Conservation (phyloP, 2,888 invertebrate genomes). For the Hirtodrosophila confusa region DNA sequence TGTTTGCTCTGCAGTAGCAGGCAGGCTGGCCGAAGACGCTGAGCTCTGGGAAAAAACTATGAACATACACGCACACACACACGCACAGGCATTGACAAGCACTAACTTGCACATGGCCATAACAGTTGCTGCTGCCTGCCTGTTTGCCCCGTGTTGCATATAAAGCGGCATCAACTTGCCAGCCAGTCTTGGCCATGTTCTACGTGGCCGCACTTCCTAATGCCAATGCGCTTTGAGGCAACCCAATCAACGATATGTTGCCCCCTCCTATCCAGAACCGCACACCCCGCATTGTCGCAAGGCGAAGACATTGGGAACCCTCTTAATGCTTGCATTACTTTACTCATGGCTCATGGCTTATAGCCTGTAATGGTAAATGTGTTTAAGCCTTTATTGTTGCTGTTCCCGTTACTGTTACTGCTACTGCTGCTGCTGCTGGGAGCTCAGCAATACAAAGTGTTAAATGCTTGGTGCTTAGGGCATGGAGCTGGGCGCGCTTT, state of each 20-base stretch:
- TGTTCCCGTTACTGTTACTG: conserved; percentile 17
- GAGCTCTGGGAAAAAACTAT: conserved; percentile 8
- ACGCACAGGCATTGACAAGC: conserved; percentile 20
- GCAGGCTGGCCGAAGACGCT: conserved; percentile 1
- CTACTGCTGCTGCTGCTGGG: conserved; percentile 19
- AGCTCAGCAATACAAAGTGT: conserved; percentile 68
- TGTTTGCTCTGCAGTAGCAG: conserved; percentile 32
- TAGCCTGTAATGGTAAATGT: conserved; percentile 62
- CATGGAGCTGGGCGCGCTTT: conserved; percentile 14
- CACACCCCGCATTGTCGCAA: conserved; percentile 34
- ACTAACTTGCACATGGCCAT: conserved; percentile 28
- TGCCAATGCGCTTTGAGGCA: conserved; percentile 56
- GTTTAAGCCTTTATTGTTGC: conserved; percentile 58
- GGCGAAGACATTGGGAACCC: conserved; percentile 38
- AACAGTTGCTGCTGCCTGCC: conserved; percentile 37
- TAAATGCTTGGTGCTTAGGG: conserved; percentile 57
- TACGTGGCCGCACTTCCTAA: conserved; percentile 64
- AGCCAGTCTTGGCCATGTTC: conserved; percentile 10
- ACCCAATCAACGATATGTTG: conserved; percentile 61
- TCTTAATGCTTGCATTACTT: conserved; percentile 43
- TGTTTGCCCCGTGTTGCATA: conserved; percentile 36
- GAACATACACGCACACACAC: conserved; percentile 6
- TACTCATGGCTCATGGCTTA: conserved; percentile 49
- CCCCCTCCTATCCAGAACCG: background rate
- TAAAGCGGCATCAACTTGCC: conserved; percentile 30